These are phyloP conservation scores for Anoplophora glabripennis DNA, from an alignment of 1,140 invertebrate genomes.

Conservation along the genomic window DNA sequence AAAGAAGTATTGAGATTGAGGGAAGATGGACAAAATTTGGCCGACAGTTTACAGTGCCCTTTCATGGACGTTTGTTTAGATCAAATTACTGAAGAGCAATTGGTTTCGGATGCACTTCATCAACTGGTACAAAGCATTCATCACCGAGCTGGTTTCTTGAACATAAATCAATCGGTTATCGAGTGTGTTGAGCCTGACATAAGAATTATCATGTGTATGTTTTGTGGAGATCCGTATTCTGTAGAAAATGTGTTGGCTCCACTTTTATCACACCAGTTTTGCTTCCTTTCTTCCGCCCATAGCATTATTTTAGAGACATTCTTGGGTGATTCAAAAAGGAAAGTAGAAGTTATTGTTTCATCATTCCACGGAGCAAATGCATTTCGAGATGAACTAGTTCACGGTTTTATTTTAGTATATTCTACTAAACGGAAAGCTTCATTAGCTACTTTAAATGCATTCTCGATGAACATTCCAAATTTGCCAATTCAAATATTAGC, in stretches of 20 bases:
- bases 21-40: conserved; percentile 86
- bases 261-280: conserved; percentile 81
- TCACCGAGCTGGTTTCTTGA: conserved; percentile 66
- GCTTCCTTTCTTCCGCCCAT: conserved; percentile 81
- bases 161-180: conserved; percentile 71
- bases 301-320: conserved; percentile 89
- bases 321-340: conserved; percentile 81
- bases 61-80: conserved; percentile 79
- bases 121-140: conserved; percentile 74
- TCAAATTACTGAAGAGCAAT: conserved; percentile 59
- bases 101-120: conserved; percentile 72
- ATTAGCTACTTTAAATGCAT: conserved; percentile 87
- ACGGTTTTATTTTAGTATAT: conserved; percentile 95
- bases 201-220: conserved; percentile 91
- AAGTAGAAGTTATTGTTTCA: conserved; percentile 90
- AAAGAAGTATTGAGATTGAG: conserved; percentile 77
- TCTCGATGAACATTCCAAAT: conserved; percentile 91
- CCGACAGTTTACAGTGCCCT: conserved; percentile 83
- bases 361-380: conserved; percentile 94
- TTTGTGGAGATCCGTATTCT: conserved; percentile 93
- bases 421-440: conserved; percentile 94
- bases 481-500: conserved; percentile 93
- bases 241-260: conserved; percentile 88
- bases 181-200: conserved; percentile 84
- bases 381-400: conserved; percentile 88